Evolutionary conservation across 2,113 vertebrate genomes (phyloP).

Genomic region (Hymenochirus boettgeri): DNA sequence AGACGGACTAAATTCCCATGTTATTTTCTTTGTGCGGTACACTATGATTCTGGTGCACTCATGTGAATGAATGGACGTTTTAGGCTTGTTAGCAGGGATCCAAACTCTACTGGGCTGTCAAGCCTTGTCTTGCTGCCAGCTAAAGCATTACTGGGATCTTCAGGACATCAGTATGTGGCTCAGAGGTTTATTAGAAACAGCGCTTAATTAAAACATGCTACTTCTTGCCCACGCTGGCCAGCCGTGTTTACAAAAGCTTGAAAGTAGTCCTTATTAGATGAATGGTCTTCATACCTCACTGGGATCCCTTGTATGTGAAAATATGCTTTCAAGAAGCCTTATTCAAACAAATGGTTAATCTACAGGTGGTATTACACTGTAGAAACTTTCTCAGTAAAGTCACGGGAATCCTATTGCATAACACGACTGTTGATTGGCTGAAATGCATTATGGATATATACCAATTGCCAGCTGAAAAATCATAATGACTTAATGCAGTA

Average conservation of each 20-base stretch:
- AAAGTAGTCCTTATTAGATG: slow-evolving; percentile 11
- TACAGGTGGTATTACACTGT: no score
- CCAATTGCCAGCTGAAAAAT: no score
- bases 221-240: slow-evolving; percentile 18
- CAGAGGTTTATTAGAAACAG: slow-evolving; percentile 50
- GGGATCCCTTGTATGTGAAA: no score
- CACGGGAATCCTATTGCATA: no score
- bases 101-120: slow-evolving; percentile 44
- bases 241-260: slow-evolving; percentile 38
- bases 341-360: no score
- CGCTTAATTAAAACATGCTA: slow-evolving; percentile 52
- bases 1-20: slow-evolving; percentile 57
- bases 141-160: slow-evolving; percentile 44
- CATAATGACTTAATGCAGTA: no score
- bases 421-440: no score
- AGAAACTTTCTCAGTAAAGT: no score
- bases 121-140: slow-evolving; percentile 11
- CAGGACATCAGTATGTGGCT: slow-evolving; percentile 41
- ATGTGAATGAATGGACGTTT: slow-evolving; percentile 47
- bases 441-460: no score
- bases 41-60: slow-evolving; percentile 43
- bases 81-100: slow-evolving; percentile 50
- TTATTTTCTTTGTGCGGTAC: slow-evolving; percentile 57
- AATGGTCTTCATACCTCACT: slow-evolving; percentile 2
- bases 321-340: no score